phyloP scores from a whole-genome alignment of 2,113 vertebrate genomes.

The Meleagris gallopavo region DNA sequence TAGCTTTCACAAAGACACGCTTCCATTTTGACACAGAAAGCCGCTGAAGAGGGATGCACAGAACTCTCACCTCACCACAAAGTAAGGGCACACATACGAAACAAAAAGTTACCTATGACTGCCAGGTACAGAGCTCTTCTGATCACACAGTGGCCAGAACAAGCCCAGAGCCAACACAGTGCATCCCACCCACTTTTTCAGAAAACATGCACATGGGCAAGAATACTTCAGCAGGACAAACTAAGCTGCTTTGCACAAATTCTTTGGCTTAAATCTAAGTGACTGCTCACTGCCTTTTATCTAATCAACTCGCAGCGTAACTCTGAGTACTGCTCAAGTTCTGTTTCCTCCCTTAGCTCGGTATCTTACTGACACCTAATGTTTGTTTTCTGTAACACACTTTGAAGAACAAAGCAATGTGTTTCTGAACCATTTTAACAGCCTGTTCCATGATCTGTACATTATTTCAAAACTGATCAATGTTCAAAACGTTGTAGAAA shows the following conservation, averaged over 20 bases:
- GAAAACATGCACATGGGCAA: accelerated
- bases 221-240: not conserved
- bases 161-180: not conserved
- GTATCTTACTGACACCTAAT: conserved; percentile 76
- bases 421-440: not conserved
- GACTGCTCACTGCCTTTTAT: accelerated
- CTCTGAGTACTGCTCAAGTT: not conserved
- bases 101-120: not conserved
- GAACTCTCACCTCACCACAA: not conserved
- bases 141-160: accelerated
- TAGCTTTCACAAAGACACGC: not conserved
- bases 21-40: not conserved
- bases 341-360: not conserved
- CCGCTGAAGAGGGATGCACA: not conserved
- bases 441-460: not conserved
- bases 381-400: conserved; percentile 30
- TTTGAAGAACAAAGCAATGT: not conserved
- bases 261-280: not conserved
- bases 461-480: not conserved
- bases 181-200: accelerated
- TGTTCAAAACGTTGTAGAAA: not conserved
- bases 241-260: accelerated
- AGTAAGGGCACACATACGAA: not conserved
- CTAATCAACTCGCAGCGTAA: not conserved
- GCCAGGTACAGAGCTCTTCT: not conserved